These are phyloP conservation scores for Euglossa dilemma DNA, from an alignment of 1,140 invertebrate genomes.

Conservation along the genomic window DNA sequence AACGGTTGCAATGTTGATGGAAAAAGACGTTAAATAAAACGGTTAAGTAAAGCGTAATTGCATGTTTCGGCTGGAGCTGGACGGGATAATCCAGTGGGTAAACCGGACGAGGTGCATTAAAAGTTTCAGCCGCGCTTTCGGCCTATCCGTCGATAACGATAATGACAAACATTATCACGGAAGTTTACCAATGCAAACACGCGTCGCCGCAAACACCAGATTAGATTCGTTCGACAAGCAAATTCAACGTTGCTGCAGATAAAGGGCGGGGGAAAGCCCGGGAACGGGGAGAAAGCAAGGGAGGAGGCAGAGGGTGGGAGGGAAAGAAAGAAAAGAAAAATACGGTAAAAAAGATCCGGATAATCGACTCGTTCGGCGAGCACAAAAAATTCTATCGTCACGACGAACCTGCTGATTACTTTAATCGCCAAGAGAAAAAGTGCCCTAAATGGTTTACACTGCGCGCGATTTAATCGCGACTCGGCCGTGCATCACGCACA, in stretches of 20 bases:
- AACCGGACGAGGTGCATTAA: constrained; percentile 43
- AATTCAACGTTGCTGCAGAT: constrained; percentile 10
- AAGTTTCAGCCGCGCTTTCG: constrained; percentile 17
- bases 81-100: constrained; percentile 38
- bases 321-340: not conserved
- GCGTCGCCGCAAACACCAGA: constrained; percentile 38
- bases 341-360: constrained; percentile 7
- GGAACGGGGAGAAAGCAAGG: too few relatives aligned
- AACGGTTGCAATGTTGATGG: not conserved
- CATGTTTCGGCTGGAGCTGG: not conserved
- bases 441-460: constrained; percentile 31
- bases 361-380: constrained; percentile 7
- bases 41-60: constrained; percentile 9
- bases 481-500: not conserved
- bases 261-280: not conserved
- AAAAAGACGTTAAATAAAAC: not conserved
- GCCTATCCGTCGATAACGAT: constrained; percentile 36
- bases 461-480: constrained; percentile 39
- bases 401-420: constrained; percentile 28
- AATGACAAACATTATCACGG: constrained; percentile 45
- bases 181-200: constrained; percentile 52
- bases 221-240: constrained; percentile 31
- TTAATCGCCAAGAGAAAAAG: constrained; percentile 12
- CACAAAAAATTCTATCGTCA: constrained; percentile 16
- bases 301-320: not conserved